These are phyloP conservation scores for Melinaea marsaeus DNA, from an alignment of 2,888 invertebrate species.

Conservation along the genomic window DNA sequence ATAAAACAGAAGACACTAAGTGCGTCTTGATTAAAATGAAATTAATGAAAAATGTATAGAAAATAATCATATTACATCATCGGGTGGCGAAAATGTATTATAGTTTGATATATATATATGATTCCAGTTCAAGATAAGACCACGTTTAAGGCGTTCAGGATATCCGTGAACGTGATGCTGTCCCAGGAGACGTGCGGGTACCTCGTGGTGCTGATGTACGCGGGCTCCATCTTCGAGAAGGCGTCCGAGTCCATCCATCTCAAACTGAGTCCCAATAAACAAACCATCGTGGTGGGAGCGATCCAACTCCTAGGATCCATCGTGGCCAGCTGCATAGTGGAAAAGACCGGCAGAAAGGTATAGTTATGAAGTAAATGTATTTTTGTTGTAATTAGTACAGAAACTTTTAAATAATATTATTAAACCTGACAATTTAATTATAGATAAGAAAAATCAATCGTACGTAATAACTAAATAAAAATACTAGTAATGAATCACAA, in stretches of 20 bases:
- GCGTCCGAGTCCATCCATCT: constrained; percentile 66
- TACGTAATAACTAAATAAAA: too few species aligned
- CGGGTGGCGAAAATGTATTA: too few species aligned
- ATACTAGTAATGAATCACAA: too few species aligned
- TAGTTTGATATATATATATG: background rate
- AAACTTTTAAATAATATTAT: too few species aligned
- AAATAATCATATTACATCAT: too few species aligned
- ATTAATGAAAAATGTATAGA: too few species aligned
- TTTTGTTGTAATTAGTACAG: background rate
- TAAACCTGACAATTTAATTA: too few species aligned
- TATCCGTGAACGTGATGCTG: constrained; percentile 69
- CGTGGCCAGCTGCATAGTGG: constrained; percentile 70
- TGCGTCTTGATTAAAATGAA: too few species aligned
- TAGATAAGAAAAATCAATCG: too few species aligned
- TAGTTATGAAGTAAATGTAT: constrained; percentile 8
- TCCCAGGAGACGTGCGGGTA: constrained; percentile 73
- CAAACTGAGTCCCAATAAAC: constrained; percentile 68
- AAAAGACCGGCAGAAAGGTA: constrained; percentile 70
- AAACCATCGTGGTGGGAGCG: constrained; percentile 67
- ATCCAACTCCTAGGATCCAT: constrained; percentile 68
- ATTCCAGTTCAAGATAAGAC: constrained; percentile 68
- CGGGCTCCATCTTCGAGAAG: constrained; percentile 69
- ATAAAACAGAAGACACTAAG: too few species aligned
- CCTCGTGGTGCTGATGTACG: constrained; percentile 72
- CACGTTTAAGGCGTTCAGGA: constrained; percentile 69